Evolutionary conservation across 2,888 invertebrate species (phyloP), one percentile per base, ranked within the genome.

Genomic region (Shargacucullia verbasci): DNA sequence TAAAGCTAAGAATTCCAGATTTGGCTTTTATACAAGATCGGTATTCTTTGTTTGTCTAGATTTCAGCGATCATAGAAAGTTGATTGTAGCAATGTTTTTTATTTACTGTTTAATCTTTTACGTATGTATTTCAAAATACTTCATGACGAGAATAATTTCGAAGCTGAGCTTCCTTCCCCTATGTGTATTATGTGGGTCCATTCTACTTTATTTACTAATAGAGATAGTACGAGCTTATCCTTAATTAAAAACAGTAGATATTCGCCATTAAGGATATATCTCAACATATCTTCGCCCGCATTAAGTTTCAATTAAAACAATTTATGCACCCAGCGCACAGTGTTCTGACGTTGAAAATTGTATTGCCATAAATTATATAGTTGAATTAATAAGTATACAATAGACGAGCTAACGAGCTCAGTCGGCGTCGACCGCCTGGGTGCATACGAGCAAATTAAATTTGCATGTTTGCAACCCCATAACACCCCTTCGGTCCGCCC

Each of bases 331-430:
- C 82, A 75, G 75, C 76, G 77, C 35, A 62, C 73, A 76, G 73
- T 74, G 76, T 65, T 72, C 69, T 57, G 72, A 71, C 75, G 81
- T 82, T 80, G 74, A 79, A 80, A 81, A 80, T 80, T 81, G 76
- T 76, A 76, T 81, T 62, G 68, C 79, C 84, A 89, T 94, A 92
- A 91, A 91, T 92, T 88, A 85, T 80, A 78, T 86, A 85, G 85
- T 91, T 89, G 88, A 89, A 92, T 92, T 93, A 92, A 92, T 92
- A 90, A 91, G 80, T 84, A 82, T 83, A 89, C 89, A 89, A 89
- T 90, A 81, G 88, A 77, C 75, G 62, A 65, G 73, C 88, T 91
- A 91, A 92, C 88, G 84, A 88, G 86, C 86, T 58, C 86, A 54
- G 87, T 82, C 78, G 88, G 86, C 73, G 83, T 85, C 81, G 79